Evolutionary conservation across 2,888 invertebrate genomes (phyloP), one percentile per base, ranked within the genome.

Genomic region (Melieria omissa): DNA sequence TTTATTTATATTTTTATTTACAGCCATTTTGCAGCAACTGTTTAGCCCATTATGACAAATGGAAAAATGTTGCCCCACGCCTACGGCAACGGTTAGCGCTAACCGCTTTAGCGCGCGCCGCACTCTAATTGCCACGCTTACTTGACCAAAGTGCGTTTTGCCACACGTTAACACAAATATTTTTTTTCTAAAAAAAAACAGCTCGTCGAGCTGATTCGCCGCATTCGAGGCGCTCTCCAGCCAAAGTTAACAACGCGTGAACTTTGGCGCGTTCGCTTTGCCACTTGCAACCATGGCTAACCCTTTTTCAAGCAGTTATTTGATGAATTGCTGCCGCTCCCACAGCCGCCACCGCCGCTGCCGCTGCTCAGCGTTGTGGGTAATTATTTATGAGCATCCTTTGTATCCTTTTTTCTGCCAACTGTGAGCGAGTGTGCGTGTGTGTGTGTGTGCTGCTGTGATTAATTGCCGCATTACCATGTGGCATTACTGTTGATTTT

Each of bases 381-480:
- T 52, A 52, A 52, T 52, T 52, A 52, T 52, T 52, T 52, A 52
- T 52, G 14, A 52, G 52, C 9, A 52, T 8, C 49, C 10, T 52
- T 52, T 52, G 12, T 14, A 9, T 52, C 5, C 14, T n/a, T 14
- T 14, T 52, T 14, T 52, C 10, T 14, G 52, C 52, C 12, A 8
- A 52, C 52, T 14, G 12, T 52, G 12, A 6, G 52, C 14, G 52
- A 52, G 14, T 41, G 42, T 47, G 12, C 4, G 4, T 16, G 16
- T n/a, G 12, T n/a, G 7, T 41, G 46, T 66, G 46, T 41, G 10
- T 29, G 58, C 46, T 12, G 29, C 54, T 16, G 60, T 67, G 67
- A 67, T 67, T 67, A 67, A 67, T 67, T 67, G 60, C 58, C 67
- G 61, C 67, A 67, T 67, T 67, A 67, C 60, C 67, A 61, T 67